Conservation (phyloP, 2,113 vertebrate genomes). For the Pluvianellus socialis region DNA sequence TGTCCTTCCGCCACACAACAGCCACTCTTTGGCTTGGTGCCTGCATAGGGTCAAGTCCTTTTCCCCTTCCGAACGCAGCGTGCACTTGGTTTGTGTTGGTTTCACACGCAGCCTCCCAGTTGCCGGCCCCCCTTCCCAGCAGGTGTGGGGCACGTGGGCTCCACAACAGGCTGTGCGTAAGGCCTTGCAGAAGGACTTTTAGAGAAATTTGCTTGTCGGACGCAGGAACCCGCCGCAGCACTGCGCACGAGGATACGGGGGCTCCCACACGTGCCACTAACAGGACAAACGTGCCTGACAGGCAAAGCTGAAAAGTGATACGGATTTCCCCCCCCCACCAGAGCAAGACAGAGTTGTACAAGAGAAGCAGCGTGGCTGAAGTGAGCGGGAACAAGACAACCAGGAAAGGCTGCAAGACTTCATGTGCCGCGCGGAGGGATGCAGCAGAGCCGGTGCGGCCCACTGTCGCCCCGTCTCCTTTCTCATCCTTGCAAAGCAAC, state of each 20-base stretch:
- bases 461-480: neutral
- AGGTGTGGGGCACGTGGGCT: accelerated
- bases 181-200: neutral
- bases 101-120: neutral
- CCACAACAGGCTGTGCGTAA: neutral
- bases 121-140: neutral
- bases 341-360: neutral
- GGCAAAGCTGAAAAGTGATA: neutral
- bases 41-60: neutral
- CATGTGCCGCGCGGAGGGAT: accelerated
- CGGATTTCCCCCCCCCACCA: neutral
- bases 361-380: neutral
- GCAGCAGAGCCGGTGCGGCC: neutral
- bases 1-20: neutral
- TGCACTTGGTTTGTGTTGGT: neutral
- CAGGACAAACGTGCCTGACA: neutral
- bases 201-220: neutral
- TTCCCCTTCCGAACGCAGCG: accelerated
- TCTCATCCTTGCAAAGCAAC: neutral
- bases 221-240: neutral
- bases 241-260: accelerated
- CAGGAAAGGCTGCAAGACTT: neutral
- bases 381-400: neutral
- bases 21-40: neutral
- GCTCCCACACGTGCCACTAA: neutral